Evolutionary conservation across 2,113 vertebrate species (phyloP), one percentile per base, ranked within the genome.

Genomic region (Alouatta palliata): DNA sequence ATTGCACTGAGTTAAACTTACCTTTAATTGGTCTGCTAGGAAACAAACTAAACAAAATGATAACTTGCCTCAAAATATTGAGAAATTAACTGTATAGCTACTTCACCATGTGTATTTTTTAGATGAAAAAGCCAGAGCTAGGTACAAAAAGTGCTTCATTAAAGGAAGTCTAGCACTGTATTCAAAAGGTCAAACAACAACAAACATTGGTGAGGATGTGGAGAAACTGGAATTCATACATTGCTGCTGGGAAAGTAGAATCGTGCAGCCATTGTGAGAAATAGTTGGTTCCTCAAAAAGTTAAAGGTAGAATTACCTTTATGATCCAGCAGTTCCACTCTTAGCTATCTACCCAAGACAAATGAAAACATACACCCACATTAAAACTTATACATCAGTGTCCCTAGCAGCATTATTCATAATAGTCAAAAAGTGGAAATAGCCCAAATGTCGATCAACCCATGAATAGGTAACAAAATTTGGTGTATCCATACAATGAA

Each of bases 101-200:
- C 20, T 86, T 80, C n/a, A 95, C 2, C 37, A 58, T 37, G 32
- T 94, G 21, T 79, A 35, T 90, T 92, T 32, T 91, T 91, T 75
- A 95, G 79, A 77, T 49, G 43, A 94, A 95, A 96, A 91, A 88
- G 45, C 66, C 80, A 77, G 70, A 88, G 49, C 58, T 73, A 66
- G 32, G 56, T 93, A 43, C 14, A 90, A 81, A 91, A n/a, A 32
- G 3, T n/a, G 64, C 19, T 81, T 90, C 49, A 79, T 89, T 96
- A 83, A 94, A 97, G 66, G 58, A 91, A 16, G 47, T 27, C 68
- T 75, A 68, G 49, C 35, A 76, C 13, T 90, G 21, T 66, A 75
- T 68, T 70, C 43, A 61, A 81, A 82, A 95, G 91, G 58, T 20
- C 35, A 91, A 52, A 82, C 45, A 47, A 21, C 40, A 91, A 58